Conservation (phyloP, 2,113 vertebrate genomes). For the Scatophagus argus region DNA sequence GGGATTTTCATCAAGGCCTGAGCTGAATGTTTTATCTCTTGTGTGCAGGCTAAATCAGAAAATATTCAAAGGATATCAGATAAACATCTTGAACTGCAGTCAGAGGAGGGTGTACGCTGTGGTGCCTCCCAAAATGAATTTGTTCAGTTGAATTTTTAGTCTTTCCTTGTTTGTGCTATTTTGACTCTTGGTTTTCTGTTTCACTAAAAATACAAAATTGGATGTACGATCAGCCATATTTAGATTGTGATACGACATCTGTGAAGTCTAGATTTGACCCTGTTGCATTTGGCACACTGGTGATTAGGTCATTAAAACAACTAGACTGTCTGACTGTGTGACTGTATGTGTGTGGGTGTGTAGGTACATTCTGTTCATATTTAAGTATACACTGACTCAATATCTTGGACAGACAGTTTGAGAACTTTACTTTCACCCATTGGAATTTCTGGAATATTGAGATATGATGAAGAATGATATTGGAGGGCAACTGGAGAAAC, state of each 20-base stretch:
- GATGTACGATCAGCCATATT: too few relatives aligned
- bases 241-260: too few relatives aligned
- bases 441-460: slow-evolving; percentile 29
- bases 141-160: too few relatives aligned
- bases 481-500: slow-evolving; percentile 31
- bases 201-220: too few relatives aligned
- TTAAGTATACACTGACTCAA: background rate
- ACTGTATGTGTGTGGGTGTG: background rate
- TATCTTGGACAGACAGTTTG: background rate
- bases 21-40: background rate
- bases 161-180: background rate
- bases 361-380: background rate
- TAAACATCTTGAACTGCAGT: background rate
- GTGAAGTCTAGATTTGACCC: background rate
- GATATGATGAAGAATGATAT: slow-evolving; percentile 18
- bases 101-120: background rate
- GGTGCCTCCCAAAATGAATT: background rate
- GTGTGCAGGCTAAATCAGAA: background rate
- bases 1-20: background rate
- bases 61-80: background rate
- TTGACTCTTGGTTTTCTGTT: background rate
- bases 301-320: slow-evolving; percentile 27
- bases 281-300: background rate
- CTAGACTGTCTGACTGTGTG: background rate
- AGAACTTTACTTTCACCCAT: background rate